These are phyloP conservation scores for Hippoglossus stenolepis DNA, from an alignment of 2,113 vertebrate genomes.

Conservation along the genomic window DNA sequence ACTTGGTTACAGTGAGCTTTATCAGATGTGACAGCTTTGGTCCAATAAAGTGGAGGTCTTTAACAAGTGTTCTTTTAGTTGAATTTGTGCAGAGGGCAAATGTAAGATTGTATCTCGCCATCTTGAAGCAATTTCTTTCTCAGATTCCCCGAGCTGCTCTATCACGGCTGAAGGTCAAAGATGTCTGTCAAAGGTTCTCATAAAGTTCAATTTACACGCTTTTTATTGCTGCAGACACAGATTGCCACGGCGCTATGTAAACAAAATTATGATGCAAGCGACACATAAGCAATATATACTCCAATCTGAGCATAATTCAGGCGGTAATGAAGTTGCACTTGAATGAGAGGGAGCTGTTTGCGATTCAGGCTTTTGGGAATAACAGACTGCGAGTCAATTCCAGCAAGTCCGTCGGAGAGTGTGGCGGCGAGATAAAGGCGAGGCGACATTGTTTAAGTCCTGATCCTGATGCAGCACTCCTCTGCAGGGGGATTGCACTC, in stretches of 20 bases:
- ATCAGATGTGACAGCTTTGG: slow-evolving; percentile 79
- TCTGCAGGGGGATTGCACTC: slow-evolving; percentile 61
- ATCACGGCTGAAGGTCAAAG: slow-evolving; percentile 66
- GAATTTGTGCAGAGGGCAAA: slow-evolving; percentile 54
- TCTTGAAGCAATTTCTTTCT: slow-evolving; percentile 64
- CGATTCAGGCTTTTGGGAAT: slow-evolving; percentile 58
- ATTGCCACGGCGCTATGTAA: slow-evolving; percentile 10
- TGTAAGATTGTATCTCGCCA: slow-evolving; percentile 56
- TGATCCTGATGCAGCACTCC: slow-evolving; percentile 73
- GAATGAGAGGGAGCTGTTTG: slow-evolving; percentile 66
- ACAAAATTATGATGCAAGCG: slow-evolving; percentile 33
- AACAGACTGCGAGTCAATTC: slow-evolving; percentile 60
- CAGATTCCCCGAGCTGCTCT: slow-evolving; percentile 26
- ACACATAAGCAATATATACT: slow-evolving; percentile 26
- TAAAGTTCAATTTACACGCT: slow-evolving; percentile 12
- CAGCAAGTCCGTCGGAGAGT: slow-evolving; percentile 69
- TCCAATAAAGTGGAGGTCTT: slow-evolving; percentile 76
- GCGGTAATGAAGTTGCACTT: slow-evolving; percentile 68
- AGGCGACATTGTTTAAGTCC: slow-evolving; percentile 73
- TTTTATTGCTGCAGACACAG: neutral
- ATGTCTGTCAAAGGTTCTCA: slow-evolving; percentile 17
- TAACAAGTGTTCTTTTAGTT: slow-evolving; percentile 75
- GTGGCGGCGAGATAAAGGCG: slow-evolving; percentile 75
- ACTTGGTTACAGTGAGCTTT: slow-evolving; percentile 66
- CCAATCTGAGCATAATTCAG: slow-evolving; percentile 47